These are phyloP conservation scores for Siniperca chuatsi DNA, from an alignment of 2,113 vertebrate genomes.

Conservation along the genomic window DNA sequence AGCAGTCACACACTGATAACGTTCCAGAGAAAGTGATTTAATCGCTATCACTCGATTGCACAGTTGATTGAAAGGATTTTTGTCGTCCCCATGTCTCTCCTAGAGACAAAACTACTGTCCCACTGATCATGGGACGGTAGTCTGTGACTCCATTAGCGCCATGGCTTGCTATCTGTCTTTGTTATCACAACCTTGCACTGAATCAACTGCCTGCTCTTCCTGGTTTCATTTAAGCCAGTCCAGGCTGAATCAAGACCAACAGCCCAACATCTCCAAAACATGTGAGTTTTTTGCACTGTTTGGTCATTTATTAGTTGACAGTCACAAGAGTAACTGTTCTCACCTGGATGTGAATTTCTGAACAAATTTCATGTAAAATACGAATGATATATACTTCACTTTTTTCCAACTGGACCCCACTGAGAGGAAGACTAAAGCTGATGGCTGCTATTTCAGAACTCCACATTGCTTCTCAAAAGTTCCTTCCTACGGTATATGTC, in stretches of 20 bases:
- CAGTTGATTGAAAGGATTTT: constrained; percentile 72
- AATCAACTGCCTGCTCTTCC: constrained; percentile 62
- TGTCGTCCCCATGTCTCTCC: constrained; percentile 50
- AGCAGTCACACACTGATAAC: constrained; percentile 54
- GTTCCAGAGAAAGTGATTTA: constrained; percentile 74
- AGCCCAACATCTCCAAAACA: constrained; percentile 24
- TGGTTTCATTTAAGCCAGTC: constrained; percentile 42
- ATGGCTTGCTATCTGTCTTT: constrained; percentile 67
- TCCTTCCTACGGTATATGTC: constrained; percentile 27
- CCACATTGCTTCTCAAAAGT: constrained; percentile 20
- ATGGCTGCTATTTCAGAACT: constrained; percentile 38
- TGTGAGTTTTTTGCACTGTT: constrained; percentile 15
- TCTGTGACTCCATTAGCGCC: constrained; percentile 26
- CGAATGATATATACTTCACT: constrained; percentile 2
- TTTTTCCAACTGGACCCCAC: neutral
- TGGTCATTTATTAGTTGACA: constrained; percentile 18
- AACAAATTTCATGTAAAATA: constrained; percentile 22
- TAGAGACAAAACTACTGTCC: constrained; percentile 45
- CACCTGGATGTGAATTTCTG: constrained; percentile 4
- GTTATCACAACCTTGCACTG: constrained; percentile 68
- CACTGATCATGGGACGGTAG: constrained; percentile 39
- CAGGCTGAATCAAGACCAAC: constrained; percentile 50
- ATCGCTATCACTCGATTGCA: constrained; percentile 77
- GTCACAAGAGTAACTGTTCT: constrained; percentile 9
- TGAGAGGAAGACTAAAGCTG: constrained; percentile 2